Conservation (phyloP, 2,888 invertebrate genomes). For the Pterobdella sp. region DNA sequence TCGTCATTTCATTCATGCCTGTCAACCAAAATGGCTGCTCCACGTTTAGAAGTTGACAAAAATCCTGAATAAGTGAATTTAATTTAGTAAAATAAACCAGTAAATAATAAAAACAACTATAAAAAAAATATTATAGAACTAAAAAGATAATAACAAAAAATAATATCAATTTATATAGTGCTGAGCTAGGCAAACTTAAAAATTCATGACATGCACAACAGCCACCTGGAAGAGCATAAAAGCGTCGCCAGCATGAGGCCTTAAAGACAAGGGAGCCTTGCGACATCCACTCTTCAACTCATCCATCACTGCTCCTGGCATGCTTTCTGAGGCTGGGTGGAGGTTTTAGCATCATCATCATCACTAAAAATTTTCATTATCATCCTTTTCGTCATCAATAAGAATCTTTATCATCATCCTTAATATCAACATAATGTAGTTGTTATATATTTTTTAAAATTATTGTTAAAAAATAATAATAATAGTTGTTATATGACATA, state of each 20-base stretch:
- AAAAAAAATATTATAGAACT: no score
- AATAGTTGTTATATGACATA: no score
- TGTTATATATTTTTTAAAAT: no score
- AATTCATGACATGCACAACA: not conserved
- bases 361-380: no score
- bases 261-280: constrained; percentile 71
- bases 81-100: not conserved
- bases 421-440: no score
- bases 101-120: not conserved
- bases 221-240: constrained; percentile 80
- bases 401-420: no score
- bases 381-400: no score
- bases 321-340: constrained; percentile 4
- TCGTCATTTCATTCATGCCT: constrained; percentile 91
- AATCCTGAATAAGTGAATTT: constrained; percentile 60
- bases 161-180: no score
- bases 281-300: constrained; percentile 65
- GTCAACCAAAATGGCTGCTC: constrained; percentile 91
- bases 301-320: constrained; percentile 23
- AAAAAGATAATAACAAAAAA: no score
- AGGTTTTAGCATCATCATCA: no score
- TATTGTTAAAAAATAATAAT: no score
- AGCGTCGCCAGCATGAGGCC: constrained; percentile 81
- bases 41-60: constrained; percentile 89
- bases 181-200: not conserved